Evolutionary conservation across 2,113 vertebrate species (phyloP), one percentile per base, ranked within the genome.

Genomic region (Macaca nemestrina): DNA sequence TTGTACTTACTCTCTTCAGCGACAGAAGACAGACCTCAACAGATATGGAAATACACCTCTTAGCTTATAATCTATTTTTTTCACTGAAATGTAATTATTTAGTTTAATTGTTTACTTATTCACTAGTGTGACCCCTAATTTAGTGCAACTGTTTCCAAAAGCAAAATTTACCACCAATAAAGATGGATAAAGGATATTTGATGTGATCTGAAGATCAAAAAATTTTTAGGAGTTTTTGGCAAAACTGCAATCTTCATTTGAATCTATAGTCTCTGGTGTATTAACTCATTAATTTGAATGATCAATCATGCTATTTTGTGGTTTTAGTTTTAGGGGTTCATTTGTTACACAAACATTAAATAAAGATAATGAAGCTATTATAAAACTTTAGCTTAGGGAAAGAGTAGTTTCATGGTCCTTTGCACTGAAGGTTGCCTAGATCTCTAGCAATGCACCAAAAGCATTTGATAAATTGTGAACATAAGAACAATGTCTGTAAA

Each of bases 401-500:
- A 32, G 67, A 88, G 30, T 70, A 68, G 43, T 48, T 40, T 0
- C 10, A 6, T 48, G 35, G 9, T 45, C 10, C 94, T 88, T 81
- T 78, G 50, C 23, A 55, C 25, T 80, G 86, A 93, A 76, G 32
- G 75, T 40, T 82, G 38, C 38, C 59, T 70, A 45, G 32, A 55
- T 86, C 25, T 94, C 25, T 45, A 78, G n/a, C 32, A 67, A 79
- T 4, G 9, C 43, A 27, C 25, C 0, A 14, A 82, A n/a, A 59
- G 35, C 83, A 52, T 82, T 92, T 89, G 89, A 82, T 55, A 61
- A 45, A 95, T 87, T 79, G 64, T 38, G 30, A 80, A 68, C 61
- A 64, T 27, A 89, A 94, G 57, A 84, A 88, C 35, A 83, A 75
- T 48, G 22, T 86, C 85, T 86, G 40, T 76, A 93, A 95, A 90